These are phyloP conservation scores for Pantelozetes paolii DNA, from an alignment of 2,888 invertebrate genomes.

Conservation along the genomic window DNA sequence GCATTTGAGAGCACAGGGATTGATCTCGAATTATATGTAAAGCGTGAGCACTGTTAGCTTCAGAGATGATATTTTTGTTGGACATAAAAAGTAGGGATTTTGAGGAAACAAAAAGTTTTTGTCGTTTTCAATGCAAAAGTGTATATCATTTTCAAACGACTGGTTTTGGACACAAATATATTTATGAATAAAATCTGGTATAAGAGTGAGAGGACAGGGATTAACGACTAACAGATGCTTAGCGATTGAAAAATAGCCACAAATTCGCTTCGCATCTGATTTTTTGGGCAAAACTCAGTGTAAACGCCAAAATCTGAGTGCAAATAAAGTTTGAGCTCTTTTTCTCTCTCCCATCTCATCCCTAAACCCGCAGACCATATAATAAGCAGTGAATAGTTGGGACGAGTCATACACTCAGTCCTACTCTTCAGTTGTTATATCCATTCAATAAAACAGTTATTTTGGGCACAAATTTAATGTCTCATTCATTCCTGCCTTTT, in stretches of 20 bases:
- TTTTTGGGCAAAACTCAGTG: not conserved
- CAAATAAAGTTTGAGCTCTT: constrained; percentile 32
- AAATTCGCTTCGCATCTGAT: constrained; percentile 34
- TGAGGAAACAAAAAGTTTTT: constrained; percentile 16
- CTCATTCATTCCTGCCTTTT: not conserved
- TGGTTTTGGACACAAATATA: constrained; percentile 3
- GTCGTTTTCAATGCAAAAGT: not conserved
- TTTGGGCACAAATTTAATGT: not conserved
- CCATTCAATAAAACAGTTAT: not conserved
- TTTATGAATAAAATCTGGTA: constrained; percentile 16
- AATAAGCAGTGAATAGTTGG: no score
- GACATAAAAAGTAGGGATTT: not conserved
- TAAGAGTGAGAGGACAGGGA: constrained; percentile 12
- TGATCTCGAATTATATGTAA: constrained; percentile 4
- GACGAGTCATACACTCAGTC: not conserved
- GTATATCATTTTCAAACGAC: constrained; percentile 6
- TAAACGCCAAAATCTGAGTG: constrained; percentile 16
- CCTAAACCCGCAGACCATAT: no score
- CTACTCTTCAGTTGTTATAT: not conserved
- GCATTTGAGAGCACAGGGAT: not conserved
- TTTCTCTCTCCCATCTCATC: not conserved
- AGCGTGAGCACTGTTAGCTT: not conserved
- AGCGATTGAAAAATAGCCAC: constrained; percentile 3
- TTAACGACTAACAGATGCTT: constrained; percentile 37
- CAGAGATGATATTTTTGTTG: not conserved